phyloP scores from a whole-genome alignment of 2,797 vertebrate species.

The Nyctibius grandis region DNA sequence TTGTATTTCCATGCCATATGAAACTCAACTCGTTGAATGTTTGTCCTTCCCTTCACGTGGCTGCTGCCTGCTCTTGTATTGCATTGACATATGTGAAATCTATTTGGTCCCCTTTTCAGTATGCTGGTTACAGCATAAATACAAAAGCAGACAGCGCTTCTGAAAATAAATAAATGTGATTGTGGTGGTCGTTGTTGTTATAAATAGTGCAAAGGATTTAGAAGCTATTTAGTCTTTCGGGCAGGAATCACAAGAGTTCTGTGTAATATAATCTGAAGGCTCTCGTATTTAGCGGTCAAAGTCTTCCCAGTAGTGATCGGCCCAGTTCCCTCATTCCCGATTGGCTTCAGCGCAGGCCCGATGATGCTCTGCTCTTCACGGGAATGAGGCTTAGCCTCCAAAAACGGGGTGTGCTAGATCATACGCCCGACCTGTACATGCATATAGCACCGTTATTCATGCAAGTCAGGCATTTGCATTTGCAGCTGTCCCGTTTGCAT shows the following conservation, averaged over 20 bases:
- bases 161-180: slow-evolving; percentile 29
- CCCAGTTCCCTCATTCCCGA: neutral
- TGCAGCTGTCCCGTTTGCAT: neutral
- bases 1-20: slow-evolving; percentile 49
- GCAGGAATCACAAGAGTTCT: neutral
- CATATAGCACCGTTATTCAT: neutral
- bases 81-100: slow-evolving; percentile 49
- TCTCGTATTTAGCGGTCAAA: neutral
- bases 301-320: neutral
- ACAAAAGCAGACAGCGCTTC: slow-evolving; percentile 52
- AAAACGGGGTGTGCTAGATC: neutral
- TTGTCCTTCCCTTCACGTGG: slow-evolving; percentile 54
- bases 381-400: neutral
- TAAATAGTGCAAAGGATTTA: slow-evolving; percentile 49
- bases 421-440: neutral
- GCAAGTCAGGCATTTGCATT: neutral
- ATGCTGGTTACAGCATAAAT: slow-evolving; percentile 45
- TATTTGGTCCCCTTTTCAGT: slow-evolving; percentile 41
- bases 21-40: slow-evolving; percentile 43
- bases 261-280: neutral
- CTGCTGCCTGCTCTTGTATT: slow-evolving; percentile 46
- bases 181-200: slow-evolving; percentile 38
- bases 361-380: neutral
- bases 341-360: neutral
- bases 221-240: neutral